Base-by-base conservation (phyloP, 2,888 invertebrate genomes). In the Ditula angustiorana region DNA sequence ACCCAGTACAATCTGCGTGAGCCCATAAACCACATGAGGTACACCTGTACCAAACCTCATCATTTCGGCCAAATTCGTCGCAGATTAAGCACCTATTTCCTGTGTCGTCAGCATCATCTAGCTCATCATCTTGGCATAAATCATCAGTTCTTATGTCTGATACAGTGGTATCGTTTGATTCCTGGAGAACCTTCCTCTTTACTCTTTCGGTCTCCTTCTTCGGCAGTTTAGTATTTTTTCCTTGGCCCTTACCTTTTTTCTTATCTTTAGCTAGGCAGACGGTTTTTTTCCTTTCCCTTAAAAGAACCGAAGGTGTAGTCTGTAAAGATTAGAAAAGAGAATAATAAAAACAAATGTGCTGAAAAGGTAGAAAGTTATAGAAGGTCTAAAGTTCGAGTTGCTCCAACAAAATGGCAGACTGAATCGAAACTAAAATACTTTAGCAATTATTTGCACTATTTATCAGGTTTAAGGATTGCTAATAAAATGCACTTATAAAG, bases 1-100 rank as follows among this genome's bases (percentile, higher is more conserved):
- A 65, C 5, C 64, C 68, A 58, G 67, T 55, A 30, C 67, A 71
- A 7, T 46, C n/a, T 61, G 64, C 60, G 57, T 69, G 68, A 52
- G 70, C 66, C 64, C 69, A 73, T 4, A 68, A 52, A 10, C 69
- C 69, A 65, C 68, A 71, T 35, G 61, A 67, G 26, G 70, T 69
- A 53, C 67, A 69, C 24, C 69, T 50, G 47, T 69, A 71, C 72
- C 71, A 69, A 19, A 53, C 55, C 52, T 72, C 67, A 21, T 71
- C 64, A 61, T 72, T 57, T 61, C 64, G 55, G 3, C 66, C 67
- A 16, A 69, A 68, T 67, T 67, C 67, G 28, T 46, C 46, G 56
- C 65, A 66, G 44, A 65, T 26, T 16, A 68, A 60, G 56, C 67
- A 67, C 8, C 19, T 35, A 63, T 63, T 64, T 24, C 1, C 23